A percentile compares a stretch with the other conserved stretches of the same genome.
phyloP scores from a whole-genome alignment of 2,113 vertebrate species.

The Nipponia nippon region DNA sequence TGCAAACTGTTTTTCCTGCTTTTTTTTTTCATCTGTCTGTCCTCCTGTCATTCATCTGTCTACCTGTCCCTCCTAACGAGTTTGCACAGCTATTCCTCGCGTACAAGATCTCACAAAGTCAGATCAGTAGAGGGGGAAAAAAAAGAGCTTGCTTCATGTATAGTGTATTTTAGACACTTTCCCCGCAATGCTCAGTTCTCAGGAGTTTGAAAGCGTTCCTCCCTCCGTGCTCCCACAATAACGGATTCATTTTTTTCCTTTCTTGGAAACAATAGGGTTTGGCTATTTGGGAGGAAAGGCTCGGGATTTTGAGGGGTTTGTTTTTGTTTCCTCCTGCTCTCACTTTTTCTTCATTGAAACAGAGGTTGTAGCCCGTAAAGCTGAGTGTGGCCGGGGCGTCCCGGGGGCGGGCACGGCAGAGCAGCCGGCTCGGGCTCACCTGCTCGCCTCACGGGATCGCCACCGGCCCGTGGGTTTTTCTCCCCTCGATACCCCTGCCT shows the following conservation, averaged over 20 bases:
- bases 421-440: background rate
- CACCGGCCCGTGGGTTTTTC: background rate
- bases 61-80: background rate
- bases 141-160: background rate
- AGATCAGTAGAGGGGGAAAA: background rate
- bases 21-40: background rate
- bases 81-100: background rate
- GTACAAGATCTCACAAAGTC: background rate
- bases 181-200: background rate
- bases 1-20: background rate
- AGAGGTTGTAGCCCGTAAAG: background rate
- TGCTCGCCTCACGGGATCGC: background rate
- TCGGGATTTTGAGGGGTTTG: background rate
- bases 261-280: background rate
- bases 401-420: background rate
- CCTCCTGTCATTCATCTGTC: background rate
- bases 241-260: rapidly evolving
- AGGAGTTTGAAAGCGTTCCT: background rate
- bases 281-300: background rate
- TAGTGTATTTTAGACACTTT: background rate
- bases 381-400: background rate
- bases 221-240: background rate
- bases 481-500: background rate
- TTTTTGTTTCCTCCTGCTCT: background rate
- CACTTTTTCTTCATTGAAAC: background rate